Conservation (phyloP, 2,113 vertebrate species). For the Martes martes region DNA sequence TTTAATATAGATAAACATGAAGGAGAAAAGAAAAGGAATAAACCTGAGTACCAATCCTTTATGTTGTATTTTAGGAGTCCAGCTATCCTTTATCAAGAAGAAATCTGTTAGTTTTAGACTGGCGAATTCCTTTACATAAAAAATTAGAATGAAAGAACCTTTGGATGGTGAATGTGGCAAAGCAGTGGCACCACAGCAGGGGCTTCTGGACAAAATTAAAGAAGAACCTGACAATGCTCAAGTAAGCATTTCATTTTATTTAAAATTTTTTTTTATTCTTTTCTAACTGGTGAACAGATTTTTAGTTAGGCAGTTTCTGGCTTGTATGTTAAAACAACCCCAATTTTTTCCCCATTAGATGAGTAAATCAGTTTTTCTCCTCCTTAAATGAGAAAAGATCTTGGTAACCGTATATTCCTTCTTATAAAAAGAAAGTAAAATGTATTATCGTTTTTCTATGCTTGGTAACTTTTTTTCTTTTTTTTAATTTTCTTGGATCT, state of each 20-base stretch:
- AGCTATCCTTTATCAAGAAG: constrained; percentile 79
- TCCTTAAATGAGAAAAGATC: constrained; percentile 22
- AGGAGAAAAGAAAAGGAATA: neutral
- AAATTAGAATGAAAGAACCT: constrained; percentile 93
- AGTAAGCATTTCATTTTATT: constrained; percentile 80
- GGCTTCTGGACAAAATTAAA: constrained; percentile 88
- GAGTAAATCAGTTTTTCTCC: neutral
- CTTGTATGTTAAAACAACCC: constrained; percentile 26
- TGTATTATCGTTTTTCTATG: neutral
- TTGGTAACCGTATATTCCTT: neutral
- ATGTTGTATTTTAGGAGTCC: constrained; percentile 82
- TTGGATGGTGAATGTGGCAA: constrained; percentile 91
- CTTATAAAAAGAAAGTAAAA: neutral
- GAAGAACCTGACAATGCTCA: constrained; percentile 90
- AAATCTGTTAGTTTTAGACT: constrained; percentile 82
- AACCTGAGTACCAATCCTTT: constrained; percentile 59
- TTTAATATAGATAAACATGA: neutral
- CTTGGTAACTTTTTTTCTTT: neutral
- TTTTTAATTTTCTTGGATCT: neutral
- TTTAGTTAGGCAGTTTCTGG: neutral
- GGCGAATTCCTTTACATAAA: constrained; percentile 78
- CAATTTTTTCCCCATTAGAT: neutral
- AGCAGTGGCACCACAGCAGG: constrained; percentile 84
- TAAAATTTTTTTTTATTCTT: neutral
- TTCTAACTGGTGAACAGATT: neutral